Base-by-base conservation (phyloP, 2,888 invertebrate genomes). In the Stenurella melanura region DNA sequence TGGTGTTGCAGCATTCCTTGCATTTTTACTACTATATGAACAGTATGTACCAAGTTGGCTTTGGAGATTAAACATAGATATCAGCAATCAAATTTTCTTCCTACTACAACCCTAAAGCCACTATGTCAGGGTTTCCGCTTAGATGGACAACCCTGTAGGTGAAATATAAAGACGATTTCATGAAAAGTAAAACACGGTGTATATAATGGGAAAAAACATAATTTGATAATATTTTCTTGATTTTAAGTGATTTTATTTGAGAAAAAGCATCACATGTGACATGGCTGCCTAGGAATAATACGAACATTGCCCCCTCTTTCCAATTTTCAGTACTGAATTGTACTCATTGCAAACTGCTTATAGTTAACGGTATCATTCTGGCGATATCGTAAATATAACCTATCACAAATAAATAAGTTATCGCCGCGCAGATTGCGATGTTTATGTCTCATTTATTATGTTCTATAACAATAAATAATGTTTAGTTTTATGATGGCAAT, bases 371-470 rank as follows among this genome's bases (percentile, higher is more conserved):
- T 64, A 64, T 42, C 42, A 1, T 15, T 64, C 9, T 34, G n/a
- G 38, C 10, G 64, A 64, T 64, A 64, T 38, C 17, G 42, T 34
- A 63, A 70, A 74, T 74, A 56, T 50, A 60, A 54, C n/a, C 34
- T n/a, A 34, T 60, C 56, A 26, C 56, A 19, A 19, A 63, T 74
- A 57, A 74, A 69, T 58, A 56, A 60, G 66, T 74, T 74, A 74
- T 74, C 60, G 60, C 21, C 58, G 12, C 30, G 42, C 54, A 58
- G 56, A 67, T 68, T 60, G 74, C n/a, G 34, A 58, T 58, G 68
- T 74, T 74, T 58, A 69, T 70, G 69, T 34, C 15, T 56, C 63
- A 74, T 69, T 74, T 30, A 68, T 69, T 63, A 50, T 19, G 61
- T 63, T 69, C 61, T 34, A 61, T 54, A 63, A 70, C 42, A 74